A percentile compares a stretch with the other conserved stretches of the same genome.
Conservation (phyloP, 2,113 vertebrate species). For the Sylvicapra grimmia region DNA sequence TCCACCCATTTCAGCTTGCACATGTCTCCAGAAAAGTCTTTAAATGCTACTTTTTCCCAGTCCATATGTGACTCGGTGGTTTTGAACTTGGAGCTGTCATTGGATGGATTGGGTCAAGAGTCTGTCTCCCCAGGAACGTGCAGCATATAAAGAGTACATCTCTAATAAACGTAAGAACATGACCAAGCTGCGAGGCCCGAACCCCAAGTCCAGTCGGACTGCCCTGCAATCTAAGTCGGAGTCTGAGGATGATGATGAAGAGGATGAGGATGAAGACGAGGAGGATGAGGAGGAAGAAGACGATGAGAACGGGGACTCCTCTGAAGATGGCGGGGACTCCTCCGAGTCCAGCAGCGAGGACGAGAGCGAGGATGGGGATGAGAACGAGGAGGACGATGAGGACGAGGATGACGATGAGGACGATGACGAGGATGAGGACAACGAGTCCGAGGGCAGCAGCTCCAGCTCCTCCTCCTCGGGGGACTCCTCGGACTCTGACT, state of each 20-base stretch:
- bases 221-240: constrained; percentile 85
- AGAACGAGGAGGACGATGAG: constrained; percentile 85
- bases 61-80: constrained; percentile 97
- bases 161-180: constrained; percentile 92
- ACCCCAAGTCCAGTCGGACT: constrained; percentile 85
- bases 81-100: constrained; percentile 96
- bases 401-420: constrained; percentile 79
- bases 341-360: constrained; percentile 91
- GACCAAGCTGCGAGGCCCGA: constrained; percentile 88
- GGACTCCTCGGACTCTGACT: constrained; percentile 92
- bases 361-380: constrained; percentile 85
- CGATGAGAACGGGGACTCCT: constrained; percentile 88
- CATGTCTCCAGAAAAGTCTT: constrained; percentile 93
- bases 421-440: constrained; percentile 86
- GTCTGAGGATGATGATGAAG: constrained; percentile 86
- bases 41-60: constrained; percentile 97
- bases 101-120: constrained; percentile 94
- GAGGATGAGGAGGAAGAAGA: constrained; percentile 90
- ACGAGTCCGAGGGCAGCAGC: constrained; percentile 94
- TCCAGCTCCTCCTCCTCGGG: constrained; percentile 90
- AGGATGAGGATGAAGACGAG: constrained; percentile 86
- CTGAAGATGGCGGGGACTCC: constrained; percentile 85
- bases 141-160: constrained; percentile 92
- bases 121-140: constrained; percentile 91
- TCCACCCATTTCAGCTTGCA: constrained; percentile 97